Base-by-base conservation (phyloP, 2,888 invertebrate genomes). In the Taphrorychus bicolor region DNA sequence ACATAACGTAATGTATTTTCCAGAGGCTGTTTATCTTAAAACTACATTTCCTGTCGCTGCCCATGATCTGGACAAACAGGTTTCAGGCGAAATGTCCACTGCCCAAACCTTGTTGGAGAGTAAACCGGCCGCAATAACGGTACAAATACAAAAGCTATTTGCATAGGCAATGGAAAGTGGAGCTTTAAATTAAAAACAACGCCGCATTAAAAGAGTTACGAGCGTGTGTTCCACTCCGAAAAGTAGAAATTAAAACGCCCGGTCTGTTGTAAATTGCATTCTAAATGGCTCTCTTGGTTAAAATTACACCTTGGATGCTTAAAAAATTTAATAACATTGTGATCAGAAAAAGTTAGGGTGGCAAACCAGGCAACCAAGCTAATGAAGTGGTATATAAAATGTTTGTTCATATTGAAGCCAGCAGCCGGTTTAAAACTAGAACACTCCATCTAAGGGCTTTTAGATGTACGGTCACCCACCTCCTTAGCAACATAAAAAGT, bases 111-210 rank as follows among this genome's bases (percentile, higher is more conserved):
- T 32, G 11, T 32, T 32, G 11, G 32, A 32, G 32, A 32, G 32
- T 11, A 9, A 52, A 52, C 52, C 23, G 49, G 49, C 4, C 14
- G 52, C 52, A 14, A 23, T 23, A 52, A 22, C 14, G 32, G 32
- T 11, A 32, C 32, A 57, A 32, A 9, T 42, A 57, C 57, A 57
- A 57, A 21, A 21, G 22, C 24, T 41, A 60, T 60, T 60, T 60
- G 41, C 60, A 60, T 60, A 60, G 52, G 41, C 51, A 52, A 60
- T 41, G 41, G 40, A 60, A 60, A 60, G 32, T 14, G 60, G 23
- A 40, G 19, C 21, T 11, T 16, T 60, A 60, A 60, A 52, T 60
- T 51, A 52, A 60, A 57, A 60, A 60, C 52, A 40, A 21, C 41
- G 42, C 14, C 17, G 41, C 32, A 60, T 60, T 49, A 32, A 59